Conservation (phyloP, 2,888 invertebrate genomes). For the Lysandra coridon region DNA sequence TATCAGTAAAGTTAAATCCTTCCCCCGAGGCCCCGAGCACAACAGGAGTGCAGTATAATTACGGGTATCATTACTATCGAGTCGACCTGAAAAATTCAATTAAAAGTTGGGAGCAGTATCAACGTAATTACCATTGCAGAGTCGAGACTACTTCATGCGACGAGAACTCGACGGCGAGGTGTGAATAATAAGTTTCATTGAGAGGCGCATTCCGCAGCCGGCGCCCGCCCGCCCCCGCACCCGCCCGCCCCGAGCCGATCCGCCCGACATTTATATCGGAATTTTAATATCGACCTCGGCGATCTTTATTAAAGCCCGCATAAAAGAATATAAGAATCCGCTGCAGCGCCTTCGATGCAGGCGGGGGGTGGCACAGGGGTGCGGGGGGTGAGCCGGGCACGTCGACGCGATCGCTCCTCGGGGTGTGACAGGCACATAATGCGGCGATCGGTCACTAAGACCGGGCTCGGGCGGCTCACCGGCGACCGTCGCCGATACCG, state of each 20-base stretch:
- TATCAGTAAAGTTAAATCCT: background rate
- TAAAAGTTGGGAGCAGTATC: constrained; percentile 17
- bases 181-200: constrained; percentile 34
- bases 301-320: constrained; percentile 67
- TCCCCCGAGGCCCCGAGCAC: background rate
- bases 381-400: constrained; percentile 53
- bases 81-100: constrained; percentile 7
- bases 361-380: constrained; percentile 31
- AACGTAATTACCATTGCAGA: constrained; percentile 5
- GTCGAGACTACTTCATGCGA: constrained; percentile 4
- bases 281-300: constrained; percentile 68
- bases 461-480: constrained; percentile 43
- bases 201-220: constrained; percentile 33
- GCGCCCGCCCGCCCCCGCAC: background rate
- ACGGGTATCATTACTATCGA: background rate
- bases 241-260: background rate
- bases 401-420: constrained; percentile 63
- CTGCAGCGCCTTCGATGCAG: constrained; percentile 53
- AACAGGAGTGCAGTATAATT: background rate
- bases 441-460: constrained; percentile 67
- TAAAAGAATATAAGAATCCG: constrained; percentile 56
- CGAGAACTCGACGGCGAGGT: constrained; percentile 30
- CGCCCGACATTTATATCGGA: constrained; percentile 49
- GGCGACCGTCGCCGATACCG: background rate
- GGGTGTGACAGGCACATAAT: constrained; percentile 71